Percentiles rank a stretch among this genome's conserved stretches.
Conservation (phyloP, 2,113 vertebrate species). For the Helogale parvula region DNA sequence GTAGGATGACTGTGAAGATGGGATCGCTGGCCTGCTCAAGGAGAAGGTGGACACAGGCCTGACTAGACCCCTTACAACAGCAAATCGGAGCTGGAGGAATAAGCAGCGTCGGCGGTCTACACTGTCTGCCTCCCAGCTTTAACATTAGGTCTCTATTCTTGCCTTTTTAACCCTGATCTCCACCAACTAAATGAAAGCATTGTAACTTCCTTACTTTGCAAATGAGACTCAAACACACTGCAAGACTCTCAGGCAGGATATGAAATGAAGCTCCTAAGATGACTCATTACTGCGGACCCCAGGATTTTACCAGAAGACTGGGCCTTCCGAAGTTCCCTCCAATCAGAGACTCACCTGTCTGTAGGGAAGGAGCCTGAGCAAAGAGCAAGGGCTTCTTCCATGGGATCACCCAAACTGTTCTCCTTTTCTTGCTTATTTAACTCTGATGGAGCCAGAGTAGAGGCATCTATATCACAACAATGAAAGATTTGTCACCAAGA, state of each 20-base stretch:
- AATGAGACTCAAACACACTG: background rate
- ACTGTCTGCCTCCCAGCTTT: background rate
- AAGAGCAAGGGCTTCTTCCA: slow-evolving; percentile 86
- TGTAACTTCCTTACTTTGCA: slow-evolving; percentile 47
- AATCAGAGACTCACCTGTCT: slow-evolving; percentile 86
- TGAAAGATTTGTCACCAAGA: slow-evolving; percentile 37
- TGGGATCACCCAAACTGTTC: slow-evolving; percentile 80
- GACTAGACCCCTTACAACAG: background rate
- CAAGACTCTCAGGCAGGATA: slow-evolving; percentile 21
- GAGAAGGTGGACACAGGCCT: background rate
- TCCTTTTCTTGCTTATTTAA: slow-evolving; percentile 81
- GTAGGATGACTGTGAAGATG: background rate
- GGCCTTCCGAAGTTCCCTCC: background rate
- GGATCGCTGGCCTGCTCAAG: background rate
- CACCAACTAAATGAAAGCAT: slow-evolving; percentile 38
- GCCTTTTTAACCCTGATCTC: background rate
- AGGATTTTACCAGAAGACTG: background rate
- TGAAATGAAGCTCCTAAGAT: background rate
- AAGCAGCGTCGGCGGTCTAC: background rate
- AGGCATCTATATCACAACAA: slow-evolving; percentile 77
- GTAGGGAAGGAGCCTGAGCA: slow-evolving; percentile 88
- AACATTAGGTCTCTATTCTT: background rate
- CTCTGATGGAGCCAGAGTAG: slow-evolving; percentile 69
- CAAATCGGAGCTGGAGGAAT: background rate
- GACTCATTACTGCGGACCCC: background rate